phyloP scores from a whole-genome alignment of 2,113 vertebrate genomes.

The Cochlearius cochlearius region DNA sequence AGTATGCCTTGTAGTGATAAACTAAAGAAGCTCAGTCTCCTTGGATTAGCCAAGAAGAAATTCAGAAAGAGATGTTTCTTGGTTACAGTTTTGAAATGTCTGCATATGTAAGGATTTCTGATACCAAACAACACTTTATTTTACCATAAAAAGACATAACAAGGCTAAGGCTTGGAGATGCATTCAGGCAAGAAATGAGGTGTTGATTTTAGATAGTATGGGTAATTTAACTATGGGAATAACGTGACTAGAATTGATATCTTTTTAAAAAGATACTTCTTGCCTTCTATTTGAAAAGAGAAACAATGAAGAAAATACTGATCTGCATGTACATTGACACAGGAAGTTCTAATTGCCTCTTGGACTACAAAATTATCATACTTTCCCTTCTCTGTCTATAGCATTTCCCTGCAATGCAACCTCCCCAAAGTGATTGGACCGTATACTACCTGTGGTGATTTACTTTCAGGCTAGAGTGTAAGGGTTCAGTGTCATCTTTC shows the following conservation, averaged over 20 bases:
- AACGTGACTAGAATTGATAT: background rate
- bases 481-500: background rate
- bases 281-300: background rate
- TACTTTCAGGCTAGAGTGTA: background rate
- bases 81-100: background rate
- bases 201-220: background rate
- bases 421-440: background rate
- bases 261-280: background rate
- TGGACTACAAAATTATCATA: background rate
- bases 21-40: background rate
- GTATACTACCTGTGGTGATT: background rate
- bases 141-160: background rate
- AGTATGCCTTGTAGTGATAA: background rate
- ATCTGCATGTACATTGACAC: background rate
- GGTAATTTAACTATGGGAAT: background rate
- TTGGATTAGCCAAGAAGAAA: background rate
- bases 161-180: background rate
- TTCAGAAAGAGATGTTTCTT: background rate
- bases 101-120: background rate
- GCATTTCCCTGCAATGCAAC: background rate
- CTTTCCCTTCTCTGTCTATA: background rate
- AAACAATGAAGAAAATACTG: background rate
- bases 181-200: background rate
- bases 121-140: background rate
- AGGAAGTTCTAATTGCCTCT: background rate